Evolutionary conservation across 2,113 vertebrate genomes (phyloP).

Genomic region (Xiphias gladius): DNA sequence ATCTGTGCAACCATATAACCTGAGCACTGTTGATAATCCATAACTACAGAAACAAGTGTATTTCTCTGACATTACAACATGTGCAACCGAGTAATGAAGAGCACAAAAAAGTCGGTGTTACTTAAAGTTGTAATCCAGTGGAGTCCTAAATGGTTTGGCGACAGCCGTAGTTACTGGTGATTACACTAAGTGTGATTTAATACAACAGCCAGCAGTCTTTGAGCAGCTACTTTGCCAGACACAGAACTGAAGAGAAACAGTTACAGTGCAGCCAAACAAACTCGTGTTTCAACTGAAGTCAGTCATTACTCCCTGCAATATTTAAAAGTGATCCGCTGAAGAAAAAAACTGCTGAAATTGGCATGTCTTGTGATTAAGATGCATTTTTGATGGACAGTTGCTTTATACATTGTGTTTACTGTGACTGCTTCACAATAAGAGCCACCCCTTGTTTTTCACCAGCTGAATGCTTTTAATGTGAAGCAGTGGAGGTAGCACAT

Average conservation of each 20-base stretch:
- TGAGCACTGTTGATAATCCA: not conserved
- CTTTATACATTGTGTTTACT: not conserved
- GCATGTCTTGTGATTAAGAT: not conserved
- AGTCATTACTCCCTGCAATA: not conserved
- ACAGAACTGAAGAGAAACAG: not conserved
- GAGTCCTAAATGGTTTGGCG: not conserved
- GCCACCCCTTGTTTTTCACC: not conserved
- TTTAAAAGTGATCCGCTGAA: not conserved
- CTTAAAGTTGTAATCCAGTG: too few relatives aligned
- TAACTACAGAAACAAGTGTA: not conserved
- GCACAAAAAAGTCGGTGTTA: not conserved
- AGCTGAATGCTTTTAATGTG: not conserved
- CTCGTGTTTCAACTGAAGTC: not conserved
- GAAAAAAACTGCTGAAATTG: not conserved
- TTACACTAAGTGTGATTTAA: not conserved
- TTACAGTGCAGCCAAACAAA: conserved; percentile 4
- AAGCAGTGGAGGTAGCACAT: not conserved
- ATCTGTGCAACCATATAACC: too few relatives aligned
- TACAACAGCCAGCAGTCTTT: not conserved
- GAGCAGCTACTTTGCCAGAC: not conserved
- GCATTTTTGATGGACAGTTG: not conserved
- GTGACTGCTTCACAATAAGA: not conserved
- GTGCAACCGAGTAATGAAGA: not conserved
- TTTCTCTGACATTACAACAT: not conserved
- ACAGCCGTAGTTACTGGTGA: not conserved